Percentiles rank a stretch among this genome's conserved stretches.
Evolutionary conservation across 2,888 invertebrate genomes (phyloP).

Genomic region (Acleris literana): DNA sequence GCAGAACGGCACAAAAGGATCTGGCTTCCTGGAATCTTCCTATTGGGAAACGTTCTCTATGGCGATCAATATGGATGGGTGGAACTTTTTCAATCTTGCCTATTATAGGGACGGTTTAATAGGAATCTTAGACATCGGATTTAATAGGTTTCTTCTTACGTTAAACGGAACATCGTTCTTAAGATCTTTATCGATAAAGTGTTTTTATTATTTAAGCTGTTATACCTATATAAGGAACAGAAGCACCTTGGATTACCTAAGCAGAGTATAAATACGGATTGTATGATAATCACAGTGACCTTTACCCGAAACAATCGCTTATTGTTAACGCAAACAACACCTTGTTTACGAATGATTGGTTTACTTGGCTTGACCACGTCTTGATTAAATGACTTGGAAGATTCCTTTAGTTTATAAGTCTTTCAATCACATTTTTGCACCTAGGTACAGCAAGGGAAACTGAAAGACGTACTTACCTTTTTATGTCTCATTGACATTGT

Average conservation of each 20-base stretch:
- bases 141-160: neutral
- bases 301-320: conserved; percentile 34
- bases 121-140: neutral
- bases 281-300: conserved; percentile 30
- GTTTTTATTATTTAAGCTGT: too few relatives aligned
- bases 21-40: conserved; percentile 1
- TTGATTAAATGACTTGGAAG: neutral
- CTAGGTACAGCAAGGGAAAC: too few relatives aligned
- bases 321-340: conserved; percentile 20
- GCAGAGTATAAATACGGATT: conserved; percentile 20
- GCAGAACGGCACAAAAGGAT: conserved; percentile 11
- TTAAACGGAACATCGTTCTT: too few relatives aligned
- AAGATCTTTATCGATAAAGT: too few relatives aligned
- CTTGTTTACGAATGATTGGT: conserved; percentile 14
- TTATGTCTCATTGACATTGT: too few relatives aligned
- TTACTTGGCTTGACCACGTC: neutral
- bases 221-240: conserved; percentile 37
- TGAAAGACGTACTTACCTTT: too few relatives aligned
- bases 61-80: neutral
- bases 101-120: neutral
- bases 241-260: conserved; percentile 52
- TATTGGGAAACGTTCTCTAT: conserved; percentile 3
- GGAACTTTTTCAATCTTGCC: conserved; percentile 2
- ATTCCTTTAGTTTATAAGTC: too few relatives aligned
- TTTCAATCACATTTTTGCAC: too few relatives aligned